These are phyloP conservation scores for Scalopus aquaticus DNA, from an alignment of 2,113 vertebrate species.

Conservation along the genomic window DNA sequence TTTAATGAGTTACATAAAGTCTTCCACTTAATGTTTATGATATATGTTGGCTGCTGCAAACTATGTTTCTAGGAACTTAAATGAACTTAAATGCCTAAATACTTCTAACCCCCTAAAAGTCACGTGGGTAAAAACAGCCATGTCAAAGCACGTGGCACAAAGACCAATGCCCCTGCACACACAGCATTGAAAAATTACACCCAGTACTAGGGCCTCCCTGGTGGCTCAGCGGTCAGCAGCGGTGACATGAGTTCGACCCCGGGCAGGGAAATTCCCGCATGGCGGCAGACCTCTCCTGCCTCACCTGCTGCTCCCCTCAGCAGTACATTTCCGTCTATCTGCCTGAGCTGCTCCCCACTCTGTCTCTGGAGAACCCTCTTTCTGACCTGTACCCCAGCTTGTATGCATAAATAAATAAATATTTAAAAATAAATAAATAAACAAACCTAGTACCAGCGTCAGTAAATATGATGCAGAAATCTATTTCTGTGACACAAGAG, in stretches of 20 bases:
- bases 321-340: no score
- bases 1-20: constrained; percentile 80
- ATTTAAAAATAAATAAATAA: no score
- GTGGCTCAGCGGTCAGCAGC: no score
- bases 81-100: constrained; percentile 52
- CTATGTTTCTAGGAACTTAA: constrained; percentile 46
- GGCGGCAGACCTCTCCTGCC: no score
- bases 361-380: no score
- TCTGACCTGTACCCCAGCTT: no score
- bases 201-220: background rate
- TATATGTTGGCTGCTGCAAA: constrained; percentile 65
- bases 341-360: no score
- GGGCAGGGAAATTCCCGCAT: no score
- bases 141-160: background rate
- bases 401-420: no score
- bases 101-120: constrained; percentile 60
- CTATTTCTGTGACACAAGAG: background rate
- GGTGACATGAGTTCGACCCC: no score
- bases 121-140: background rate
- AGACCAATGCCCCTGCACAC: background rate
- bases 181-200: background rate
- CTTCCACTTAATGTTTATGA: constrained; percentile 58
- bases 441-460: background rate
- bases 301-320: no score
- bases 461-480: background rate